Evolutionary conservation across 1,140 invertebrate species (phyloP).

Genomic region (Aplysia californica): DNA sequence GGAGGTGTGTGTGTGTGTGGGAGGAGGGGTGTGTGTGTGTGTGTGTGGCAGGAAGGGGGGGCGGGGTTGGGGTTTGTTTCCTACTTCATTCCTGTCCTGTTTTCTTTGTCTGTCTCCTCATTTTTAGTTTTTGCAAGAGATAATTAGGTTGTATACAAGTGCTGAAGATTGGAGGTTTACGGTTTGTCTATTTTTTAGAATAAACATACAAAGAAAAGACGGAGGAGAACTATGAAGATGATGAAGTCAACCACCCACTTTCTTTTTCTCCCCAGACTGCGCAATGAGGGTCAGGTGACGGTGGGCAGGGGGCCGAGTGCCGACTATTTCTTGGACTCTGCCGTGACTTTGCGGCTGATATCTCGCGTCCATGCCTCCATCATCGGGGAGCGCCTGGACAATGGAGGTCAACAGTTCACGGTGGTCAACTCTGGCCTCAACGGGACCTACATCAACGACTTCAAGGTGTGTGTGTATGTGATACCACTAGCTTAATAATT

Average conservation of each 20-base stretch:
- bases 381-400: neutral
- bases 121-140: no score
- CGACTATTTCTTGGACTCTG: slow-evolving; percentile 24
- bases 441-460: slow-evolving; percentile 24
- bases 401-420: slow-evolving; percentile 1
- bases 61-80: no score
- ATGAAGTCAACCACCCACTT: neutral
- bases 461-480: slow-evolving; percentile 14
- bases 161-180: no score
- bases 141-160: no score
- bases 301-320: slow-evolving; percentile 15
- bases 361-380: slow-evolving; percentile 22
- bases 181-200: no score
- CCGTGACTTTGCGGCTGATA: slow-evolving; percentile 10
- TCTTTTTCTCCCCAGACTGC: neutral
- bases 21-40: no score
- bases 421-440: slow-evolving; percentile 22
- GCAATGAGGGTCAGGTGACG: slow-evolving; percentile 15
- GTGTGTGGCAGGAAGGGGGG: no score
- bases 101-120: no score
- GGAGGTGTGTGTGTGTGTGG: no score
- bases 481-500: neutral
- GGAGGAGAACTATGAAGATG: no score
- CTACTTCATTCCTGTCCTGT: no score
- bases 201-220: no score